These are phyloP conservation scores for Muntiacus reevesi DNA, from an alignment of 2,113 vertebrate species.

Conservation along the genomic window DNA sequence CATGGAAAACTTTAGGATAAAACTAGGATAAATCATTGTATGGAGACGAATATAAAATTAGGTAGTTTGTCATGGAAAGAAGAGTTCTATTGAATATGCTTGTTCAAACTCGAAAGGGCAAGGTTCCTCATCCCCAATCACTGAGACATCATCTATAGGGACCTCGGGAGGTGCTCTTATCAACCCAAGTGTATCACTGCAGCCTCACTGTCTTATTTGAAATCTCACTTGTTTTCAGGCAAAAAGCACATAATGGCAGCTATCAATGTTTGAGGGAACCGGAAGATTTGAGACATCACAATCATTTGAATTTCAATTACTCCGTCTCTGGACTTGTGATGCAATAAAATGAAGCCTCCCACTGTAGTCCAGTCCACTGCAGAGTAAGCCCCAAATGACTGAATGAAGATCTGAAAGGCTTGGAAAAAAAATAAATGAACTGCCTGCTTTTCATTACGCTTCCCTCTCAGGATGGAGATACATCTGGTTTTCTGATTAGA, in stretches of 20 bases:
- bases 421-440: constrained; percentile 63
- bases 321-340: not conserved
- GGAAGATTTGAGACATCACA: not conserved
- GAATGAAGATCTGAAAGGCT: constrained; percentile 62
- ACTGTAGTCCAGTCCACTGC: not conserved
- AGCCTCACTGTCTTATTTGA: not conserved
- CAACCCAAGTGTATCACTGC: not conserved
- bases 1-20: not conserved
- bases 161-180: not conserved
- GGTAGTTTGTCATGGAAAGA: not conserved
- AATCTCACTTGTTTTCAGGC: constrained; percentile 7
- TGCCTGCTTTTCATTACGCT: constrained; percentile 62
- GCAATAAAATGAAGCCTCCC: not conserved
- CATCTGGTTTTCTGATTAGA: constrained; percentile 80
- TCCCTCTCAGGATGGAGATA: constrained; percentile 48
- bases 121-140: too few species aligned
- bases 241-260: not conserved
- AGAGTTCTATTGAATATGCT: not conserved
- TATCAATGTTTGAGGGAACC: constrained; percentile 17
- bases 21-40: not conserved
- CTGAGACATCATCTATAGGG: not conserved
- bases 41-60: not conserved
- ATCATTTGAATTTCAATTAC: constrained; percentile 27
- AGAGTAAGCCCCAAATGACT: constrained; percentile 51
- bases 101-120: not conserved